A percentile compares a stretch with the other conserved stretches of the same genome.
Conservation (phyloP, 2,797 vertebrate genomes). For the Neosilurus mollespiculum region DNA sequence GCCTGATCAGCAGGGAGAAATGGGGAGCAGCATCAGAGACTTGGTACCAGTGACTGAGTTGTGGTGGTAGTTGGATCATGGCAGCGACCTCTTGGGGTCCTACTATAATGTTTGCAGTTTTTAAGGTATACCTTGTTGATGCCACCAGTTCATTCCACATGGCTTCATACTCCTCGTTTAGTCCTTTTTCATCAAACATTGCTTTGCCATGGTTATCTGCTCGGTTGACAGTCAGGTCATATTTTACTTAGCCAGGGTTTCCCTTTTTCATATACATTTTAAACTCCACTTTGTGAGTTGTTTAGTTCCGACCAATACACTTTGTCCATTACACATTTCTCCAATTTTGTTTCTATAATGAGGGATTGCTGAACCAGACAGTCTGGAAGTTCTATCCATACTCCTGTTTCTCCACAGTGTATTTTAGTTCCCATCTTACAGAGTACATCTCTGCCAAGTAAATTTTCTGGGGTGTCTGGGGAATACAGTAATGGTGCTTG, state of each 20-base stretch:
- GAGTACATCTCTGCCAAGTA: background rate
- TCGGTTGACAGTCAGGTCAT: background rate
- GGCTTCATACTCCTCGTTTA: too few relatives aligned
- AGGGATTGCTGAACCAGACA: too few relatives aligned
- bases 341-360: too few relatives aligned
- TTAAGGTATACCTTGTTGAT: rapidly evolving
- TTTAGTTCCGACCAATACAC: background rate
- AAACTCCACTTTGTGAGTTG: rapidly evolving
- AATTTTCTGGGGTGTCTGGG: background rate
- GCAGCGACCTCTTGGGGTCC: background rate
- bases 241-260: background rate
- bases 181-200: background rate
- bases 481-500: background rate
- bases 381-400: too few relatives aligned
- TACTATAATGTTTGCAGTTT: rapidly evolving
- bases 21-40: too few relatives aligned
- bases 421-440: background rate
- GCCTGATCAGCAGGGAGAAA: too few relatives aligned
- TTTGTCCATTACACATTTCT: too few relatives aligned
- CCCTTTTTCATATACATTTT: background rate
- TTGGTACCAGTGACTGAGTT: too few relatives aligned
- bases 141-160: too few relatives aligned
- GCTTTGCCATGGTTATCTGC: background rate
- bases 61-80: background rate
- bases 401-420: too few relatives aligned